A percentile compares a stretch with the other conserved stretches of the same genome.
Conservation (phyloP, 2,888 invertebrate genomes). For the Eulithis prunata region DNA sequence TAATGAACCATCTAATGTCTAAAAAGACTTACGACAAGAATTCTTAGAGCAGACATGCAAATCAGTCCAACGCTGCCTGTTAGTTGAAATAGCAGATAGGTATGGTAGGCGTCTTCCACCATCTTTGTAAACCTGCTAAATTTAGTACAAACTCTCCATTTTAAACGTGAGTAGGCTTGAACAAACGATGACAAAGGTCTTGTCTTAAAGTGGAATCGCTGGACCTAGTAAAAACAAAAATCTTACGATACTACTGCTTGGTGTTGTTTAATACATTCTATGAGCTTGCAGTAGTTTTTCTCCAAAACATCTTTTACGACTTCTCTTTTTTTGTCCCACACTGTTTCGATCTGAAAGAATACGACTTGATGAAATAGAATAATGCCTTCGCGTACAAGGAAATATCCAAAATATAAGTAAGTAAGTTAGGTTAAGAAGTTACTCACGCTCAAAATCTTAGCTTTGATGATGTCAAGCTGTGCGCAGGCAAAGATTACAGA, state of each 20-base stretch:
- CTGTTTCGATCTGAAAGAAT: constrained; percentile 45
- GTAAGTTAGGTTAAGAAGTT: no score
- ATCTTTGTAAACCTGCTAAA: constrained; percentile 66
- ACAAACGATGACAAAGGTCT: no score
- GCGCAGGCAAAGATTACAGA: constrained; percentile 75
- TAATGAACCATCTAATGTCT: no score
- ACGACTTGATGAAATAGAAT: no score
- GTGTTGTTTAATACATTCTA: constrained; percentile 69
- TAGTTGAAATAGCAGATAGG: constrained; percentile 80
- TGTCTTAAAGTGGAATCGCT: no score
- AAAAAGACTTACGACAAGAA: constrained; percentile 60
- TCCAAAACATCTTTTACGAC: constrained; percentile 35
- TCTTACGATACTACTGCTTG: constrained; percentile 68
- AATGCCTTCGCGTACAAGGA: no score
- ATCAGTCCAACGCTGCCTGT: constrained; percentile 77
- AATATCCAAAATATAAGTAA: no score
- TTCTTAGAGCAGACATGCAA: constrained; percentile 74
- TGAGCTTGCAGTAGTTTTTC: constrained; percentile 59
- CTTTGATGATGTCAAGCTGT: constrained; percentile 72
- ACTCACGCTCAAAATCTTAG: constrained; percentile 69
- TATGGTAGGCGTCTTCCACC: constrained; percentile 77
- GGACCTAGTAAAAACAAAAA: no score
- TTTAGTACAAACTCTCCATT: no score
- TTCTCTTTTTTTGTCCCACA: constrained; percentile 33
- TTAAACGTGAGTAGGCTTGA: no score